These are phyloP conservation scores for Cephalopterus ornatus DNA, from an alignment of 2,113 vertebrate species.

Conservation along the genomic window DNA sequence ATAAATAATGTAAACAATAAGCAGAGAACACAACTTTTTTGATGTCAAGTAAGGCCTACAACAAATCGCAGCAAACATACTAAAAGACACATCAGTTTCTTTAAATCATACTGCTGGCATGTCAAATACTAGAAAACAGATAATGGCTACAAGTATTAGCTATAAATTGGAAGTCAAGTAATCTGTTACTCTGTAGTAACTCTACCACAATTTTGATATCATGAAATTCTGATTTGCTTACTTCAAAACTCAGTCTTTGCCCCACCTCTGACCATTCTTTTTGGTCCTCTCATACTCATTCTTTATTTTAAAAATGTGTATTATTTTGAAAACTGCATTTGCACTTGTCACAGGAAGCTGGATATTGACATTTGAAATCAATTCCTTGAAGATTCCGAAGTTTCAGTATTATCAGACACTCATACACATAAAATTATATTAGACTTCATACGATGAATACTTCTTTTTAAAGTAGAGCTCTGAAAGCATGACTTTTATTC, in stretches of 20 bases:
- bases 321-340: conserved; percentile 1
- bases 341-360: background rate
- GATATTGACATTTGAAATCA: background rate
- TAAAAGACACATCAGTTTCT: background rate
- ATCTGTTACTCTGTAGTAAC: background rate
- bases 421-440: background rate
- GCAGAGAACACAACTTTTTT: background rate
- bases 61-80: background rate
- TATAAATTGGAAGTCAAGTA: background rate
- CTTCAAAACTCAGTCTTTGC: background rate
- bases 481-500: conserved; percentile 1
- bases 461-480: background rate
- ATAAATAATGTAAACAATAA: background rate
- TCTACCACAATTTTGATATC: background rate
- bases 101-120: background rate
- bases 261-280: background rate
- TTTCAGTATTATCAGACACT: background rate
- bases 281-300: background rate
- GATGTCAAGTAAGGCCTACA: background rate
- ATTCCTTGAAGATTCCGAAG: background rate
- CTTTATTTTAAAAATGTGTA: background rate
- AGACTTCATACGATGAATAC: background rate
- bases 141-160: background rate
- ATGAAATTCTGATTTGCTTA: background rate
- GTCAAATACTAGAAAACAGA: background rate